Evolutionary conservation across 2,113 vertebrate species (phyloP), one percentile per base, ranked within the genome.

Genomic region (Potamarius usumacintae): DNA sequence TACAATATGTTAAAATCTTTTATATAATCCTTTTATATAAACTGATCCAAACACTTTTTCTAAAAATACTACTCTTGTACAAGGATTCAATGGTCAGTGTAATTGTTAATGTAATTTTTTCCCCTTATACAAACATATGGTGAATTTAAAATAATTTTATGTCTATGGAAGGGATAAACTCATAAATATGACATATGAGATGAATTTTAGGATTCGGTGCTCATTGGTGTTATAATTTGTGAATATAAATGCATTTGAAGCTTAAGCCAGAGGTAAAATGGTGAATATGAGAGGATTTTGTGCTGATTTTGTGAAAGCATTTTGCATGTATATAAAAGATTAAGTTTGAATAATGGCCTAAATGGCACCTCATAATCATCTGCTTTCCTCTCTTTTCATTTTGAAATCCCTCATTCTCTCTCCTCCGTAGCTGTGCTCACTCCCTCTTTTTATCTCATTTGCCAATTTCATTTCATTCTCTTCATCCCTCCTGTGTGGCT

Each of bases 281-380:
- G 78, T 60, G 79, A 81, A 60, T 62, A 42, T 42, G 79, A 82
- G 57, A 48, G 79, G 58, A 82, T 82, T 82, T 62, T 20, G 30
- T 62, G 79, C 79, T 82, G 79, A 82, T 82, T 82, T 57, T 62
- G 58, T 82, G 30, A 62, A 82, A 62, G 30, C 79, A 42, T 82
- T 82, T 82, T 82, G 79, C 57, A 48, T 82, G 79, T 82, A 62
- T 82, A 82, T 62, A 48, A 62, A 20, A 82, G 79, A 82, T 82
- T 82, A 62, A 62, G 57, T 82, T 48, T 82, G 30, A 82, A 82
- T 62, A 79, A 79, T 79, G n/a, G 76, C 25, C 76, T 78, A 82
- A 82, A 82, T 62, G 57, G 79, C 18, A 48, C 79, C 30, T 14
- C 20, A 8, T 82, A 62, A 82, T 82, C 79, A 6, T 82, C 57